Conservation (phyloP, 1,140 invertebrate species). For the Procambarus virginalis region DNA sequence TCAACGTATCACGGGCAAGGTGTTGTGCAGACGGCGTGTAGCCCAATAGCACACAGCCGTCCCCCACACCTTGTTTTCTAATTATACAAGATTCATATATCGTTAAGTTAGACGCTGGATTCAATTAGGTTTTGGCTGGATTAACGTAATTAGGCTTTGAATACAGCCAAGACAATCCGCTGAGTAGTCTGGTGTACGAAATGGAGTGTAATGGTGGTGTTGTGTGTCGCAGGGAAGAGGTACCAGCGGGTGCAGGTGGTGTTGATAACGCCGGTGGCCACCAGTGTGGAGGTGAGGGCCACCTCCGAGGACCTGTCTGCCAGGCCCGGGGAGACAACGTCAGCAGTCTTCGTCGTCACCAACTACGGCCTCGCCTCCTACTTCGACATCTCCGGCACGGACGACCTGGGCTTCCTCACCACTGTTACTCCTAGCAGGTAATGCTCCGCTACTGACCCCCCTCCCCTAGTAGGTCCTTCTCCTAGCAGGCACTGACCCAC, state of each 20-base stretch:
- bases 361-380: conserved; percentile 44
- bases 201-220: too few relatives aligned
- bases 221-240: neutral
- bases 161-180: too few relatives aligned
- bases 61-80: too few relatives aligned
- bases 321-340: conserved; percentile 7
- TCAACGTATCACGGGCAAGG: too few relatives aligned
- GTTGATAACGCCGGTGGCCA: conserved; percentile 28
- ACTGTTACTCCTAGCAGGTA: conserved; percentile 11
- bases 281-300: conserved; percentile 24
- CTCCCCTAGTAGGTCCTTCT: neutral
- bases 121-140: too few relatives aligned
- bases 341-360: conserved; percentile 20
- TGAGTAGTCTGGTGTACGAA: too few relatives aligned
- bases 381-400: conserved; percentile 32
- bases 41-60: too few relatives aligned
- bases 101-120: too few relatives aligned
- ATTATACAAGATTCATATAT: too few relatives aligned
- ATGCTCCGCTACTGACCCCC: neutral
- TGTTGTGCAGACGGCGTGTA: too few relatives aligned
- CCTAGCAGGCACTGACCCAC: neutral
- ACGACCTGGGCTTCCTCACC: conserved; percentile 38
- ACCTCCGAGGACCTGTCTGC: conserved; percentile 31
- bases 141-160: too few relatives aligned
- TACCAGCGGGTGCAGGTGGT: neutral